Conservation (phyloP, 37 sponge, comb jelly and placozoan species). For the Spongilla lacustris region DNA sequence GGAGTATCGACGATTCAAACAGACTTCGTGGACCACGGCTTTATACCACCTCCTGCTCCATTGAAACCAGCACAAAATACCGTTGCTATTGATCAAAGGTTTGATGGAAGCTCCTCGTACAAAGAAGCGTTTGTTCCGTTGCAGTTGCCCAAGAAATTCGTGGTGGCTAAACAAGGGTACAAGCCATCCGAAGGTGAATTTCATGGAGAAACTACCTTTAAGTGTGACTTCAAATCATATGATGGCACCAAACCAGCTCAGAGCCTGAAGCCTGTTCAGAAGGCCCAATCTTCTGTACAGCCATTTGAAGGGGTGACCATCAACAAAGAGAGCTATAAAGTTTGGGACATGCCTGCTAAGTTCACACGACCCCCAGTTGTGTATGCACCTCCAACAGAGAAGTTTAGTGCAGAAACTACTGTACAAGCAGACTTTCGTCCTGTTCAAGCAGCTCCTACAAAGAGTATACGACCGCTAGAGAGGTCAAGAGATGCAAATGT, state of each 20-base stretch:
- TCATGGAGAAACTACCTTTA: slow-evolving; percentile 35
- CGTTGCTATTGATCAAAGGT: slow-evolving; percentile 45
- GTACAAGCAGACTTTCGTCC: slow-evolving; percentile 39
- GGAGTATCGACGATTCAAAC: slow-evolving; percentile 46
- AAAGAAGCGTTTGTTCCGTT: slow-evolving; percentile 20
- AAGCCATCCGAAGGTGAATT: slow-evolving; percentile 49
- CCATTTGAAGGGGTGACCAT: slow-evolving; percentile 63
- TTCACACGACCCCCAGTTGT: slow-evolving; percentile 50
- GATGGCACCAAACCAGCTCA: slow-evolving; percentile 16
- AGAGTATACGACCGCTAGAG: slow-evolving; percentile 34
- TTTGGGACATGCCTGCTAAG: slow-evolving; percentile 65
- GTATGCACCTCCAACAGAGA: slow-evolving; percentile 67
- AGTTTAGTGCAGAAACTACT: slow-evolving; percentile 36
- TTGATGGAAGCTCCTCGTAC: slow-evolving; percentile 63
- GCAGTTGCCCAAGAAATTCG: slow-evolving; percentile 35
- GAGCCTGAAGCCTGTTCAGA: slow-evolving; percentile 46
- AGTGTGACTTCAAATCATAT: slow-evolving; percentile 51
- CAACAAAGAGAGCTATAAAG: slow-evolving; percentile 19
- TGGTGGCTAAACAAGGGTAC: slow-evolving; percentile 44
- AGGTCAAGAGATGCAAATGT: neutral
- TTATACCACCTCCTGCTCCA: slow-evolving; percentile 13
- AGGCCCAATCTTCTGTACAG: slow-evolving; percentile 10
- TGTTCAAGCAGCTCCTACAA: slow-evolving; percentile 32
- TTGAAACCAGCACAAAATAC: slow-evolving; percentile 53
- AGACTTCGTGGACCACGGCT: slow-evolving; percentile 48